These are phyloP conservation scores for Oncorhynchus gorbuscha DNA, from an alignment of 2,113 vertebrate genomes.

Conservation along the genomic window DNA sequence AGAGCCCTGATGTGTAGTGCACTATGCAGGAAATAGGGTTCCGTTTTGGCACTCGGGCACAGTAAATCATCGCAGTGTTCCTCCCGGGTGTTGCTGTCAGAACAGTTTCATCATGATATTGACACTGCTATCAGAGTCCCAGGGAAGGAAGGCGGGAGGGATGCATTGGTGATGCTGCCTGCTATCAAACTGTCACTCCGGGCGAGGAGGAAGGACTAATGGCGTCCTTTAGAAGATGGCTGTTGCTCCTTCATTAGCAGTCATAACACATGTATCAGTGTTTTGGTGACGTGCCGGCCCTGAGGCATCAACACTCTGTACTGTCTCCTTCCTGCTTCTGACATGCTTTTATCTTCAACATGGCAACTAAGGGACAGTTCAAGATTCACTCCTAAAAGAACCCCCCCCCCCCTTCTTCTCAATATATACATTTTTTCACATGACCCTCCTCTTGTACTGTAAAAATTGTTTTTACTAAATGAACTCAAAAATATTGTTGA, in stretches of 20 bases:
- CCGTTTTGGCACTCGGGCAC: background rate
- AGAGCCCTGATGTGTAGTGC: too few species aligned
- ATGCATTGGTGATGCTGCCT: conserved; percentile 3
- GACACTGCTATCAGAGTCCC: conserved; percentile 13
- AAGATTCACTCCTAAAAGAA: too few species aligned
- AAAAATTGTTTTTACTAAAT: too few species aligned
- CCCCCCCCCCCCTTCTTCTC: too few species aligned
- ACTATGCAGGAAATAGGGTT: background rate
- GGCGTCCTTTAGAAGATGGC: conserved; percentile 71
- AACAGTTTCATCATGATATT: conserved; percentile 13
- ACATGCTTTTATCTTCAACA: background rate
- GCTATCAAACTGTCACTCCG: conserved; percentile 62
- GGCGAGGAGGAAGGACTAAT: conserved; percentile 77
- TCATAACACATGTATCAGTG: conserved; percentile 77
- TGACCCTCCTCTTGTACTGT: too few species aligned
- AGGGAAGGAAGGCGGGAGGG: conserved; percentile 15
- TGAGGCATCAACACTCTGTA: too few species aligned
- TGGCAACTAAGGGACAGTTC: too few species aligned
- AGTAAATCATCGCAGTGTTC: background rate
- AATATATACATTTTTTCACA: too few species aligned
- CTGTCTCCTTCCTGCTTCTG: background rate
- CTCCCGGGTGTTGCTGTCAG: background rate
- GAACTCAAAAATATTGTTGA: too few species aligned
- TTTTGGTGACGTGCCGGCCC: conserved; percentile 53
- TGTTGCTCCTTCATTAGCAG: conserved; percentile 78